Conservation (phyloP, 1,140 invertebrate genomes). For the Diprion similis region DNA sequence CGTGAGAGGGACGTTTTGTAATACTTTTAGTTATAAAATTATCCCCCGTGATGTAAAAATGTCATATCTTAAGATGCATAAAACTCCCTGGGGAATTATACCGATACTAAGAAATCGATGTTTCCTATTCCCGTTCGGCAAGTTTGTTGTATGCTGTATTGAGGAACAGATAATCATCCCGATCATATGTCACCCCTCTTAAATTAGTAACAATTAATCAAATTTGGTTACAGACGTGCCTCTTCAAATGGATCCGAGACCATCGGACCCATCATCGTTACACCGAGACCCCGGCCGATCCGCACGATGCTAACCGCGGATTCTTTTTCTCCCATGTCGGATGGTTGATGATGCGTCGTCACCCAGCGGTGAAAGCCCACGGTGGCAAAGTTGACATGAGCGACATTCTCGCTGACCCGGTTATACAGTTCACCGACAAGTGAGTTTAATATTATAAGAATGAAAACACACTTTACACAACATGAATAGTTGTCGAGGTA, state of each 20-base stretch:
- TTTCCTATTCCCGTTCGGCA: too few species aligned
- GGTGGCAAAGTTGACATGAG: constrained; percentile 74
- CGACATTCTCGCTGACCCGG: constrained; percentile 77
- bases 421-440: constrained; percentile 78
- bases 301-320: constrained; percentile 80
- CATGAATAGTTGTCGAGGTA: neutral
- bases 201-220: neutral
- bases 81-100: too few species aligned
- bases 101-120: too few species aligned
- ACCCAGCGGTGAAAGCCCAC: constrained; percentile 73
- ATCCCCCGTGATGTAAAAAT: too few species aligned
- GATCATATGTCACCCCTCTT: too few species aligned
- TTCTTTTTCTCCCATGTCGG: constrained; percentile 88
- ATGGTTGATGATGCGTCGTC: constrained; percentile 81
- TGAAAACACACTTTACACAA: too few species aligned
- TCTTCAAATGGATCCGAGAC: constrained; percentile 69
- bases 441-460: constrained; percentile 36
- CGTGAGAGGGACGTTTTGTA: too few species aligned
- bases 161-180: too few species aligned
- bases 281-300: constrained; percentile 82
- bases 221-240: constrained; percentile 48
- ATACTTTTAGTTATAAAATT: too few species aligned
- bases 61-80: too few species aligned
- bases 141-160: too few species aligned
- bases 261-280: constrained; percentile 86